Conservation (phyloP, 2,888 invertebrate genomes). For the Subacronicta megacephala region DNA sequence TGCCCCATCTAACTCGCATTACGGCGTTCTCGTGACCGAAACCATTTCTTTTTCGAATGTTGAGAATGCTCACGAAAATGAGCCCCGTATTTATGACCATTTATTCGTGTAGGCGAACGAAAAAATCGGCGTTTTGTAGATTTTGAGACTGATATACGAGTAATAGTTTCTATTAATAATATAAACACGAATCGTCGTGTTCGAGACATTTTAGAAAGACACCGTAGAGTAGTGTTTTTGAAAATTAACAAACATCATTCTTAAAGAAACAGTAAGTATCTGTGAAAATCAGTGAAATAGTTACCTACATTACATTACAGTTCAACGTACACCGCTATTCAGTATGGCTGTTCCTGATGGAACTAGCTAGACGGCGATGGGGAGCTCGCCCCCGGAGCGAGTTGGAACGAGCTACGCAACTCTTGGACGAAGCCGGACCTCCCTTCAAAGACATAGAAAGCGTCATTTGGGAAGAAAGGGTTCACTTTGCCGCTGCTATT, state of each 20-base stretch:
- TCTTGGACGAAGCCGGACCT: slow-evolving; percentile 72
- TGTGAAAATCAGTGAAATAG: too few species aligned
- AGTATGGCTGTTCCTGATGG: slow-evolving; percentile 92
- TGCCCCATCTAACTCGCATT: slow-evolving; percentile 80
- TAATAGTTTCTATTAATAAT: slow-evolving; percentile 71
- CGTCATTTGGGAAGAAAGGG: slow-evolving; percentile 91
- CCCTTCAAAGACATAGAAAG: slow-evolving; percentile 89
- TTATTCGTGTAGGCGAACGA: slow-evolving; percentile 70
- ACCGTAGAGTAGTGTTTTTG: slow-evolving; percentile 28
- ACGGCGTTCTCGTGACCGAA: slow-evolving; percentile 79
- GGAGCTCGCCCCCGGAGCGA: slow-evolving; percentile 75
- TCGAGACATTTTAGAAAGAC: slow-evolving; percentile 40
- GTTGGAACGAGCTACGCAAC: slow-evolving; percentile 66
- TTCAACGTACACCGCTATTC: slow-evolving; percentile 69
- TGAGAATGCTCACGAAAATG: slow-evolving; percentile 82
- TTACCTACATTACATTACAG: too few species aligned
- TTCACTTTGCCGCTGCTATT: slow-evolving; percentile 93
- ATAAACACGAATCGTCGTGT: slow-evolving; percentile 63
- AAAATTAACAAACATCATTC: background rate
- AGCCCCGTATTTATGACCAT: slow-evolving; percentile 76
- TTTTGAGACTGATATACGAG: slow-evolving; percentile 68
- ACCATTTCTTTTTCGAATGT: slow-evolving; percentile 78
- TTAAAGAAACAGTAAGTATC: too few species aligned
- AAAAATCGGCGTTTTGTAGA: slow-evolving; percentile 66
- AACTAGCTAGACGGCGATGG: slow-evolving; percentile 91